Percentiles rank a stretch among this genome's conserved stretches.
Conservation (phyloP, 2,113 vertebrate species). For the Onychostoma macrolepis region DNA sequence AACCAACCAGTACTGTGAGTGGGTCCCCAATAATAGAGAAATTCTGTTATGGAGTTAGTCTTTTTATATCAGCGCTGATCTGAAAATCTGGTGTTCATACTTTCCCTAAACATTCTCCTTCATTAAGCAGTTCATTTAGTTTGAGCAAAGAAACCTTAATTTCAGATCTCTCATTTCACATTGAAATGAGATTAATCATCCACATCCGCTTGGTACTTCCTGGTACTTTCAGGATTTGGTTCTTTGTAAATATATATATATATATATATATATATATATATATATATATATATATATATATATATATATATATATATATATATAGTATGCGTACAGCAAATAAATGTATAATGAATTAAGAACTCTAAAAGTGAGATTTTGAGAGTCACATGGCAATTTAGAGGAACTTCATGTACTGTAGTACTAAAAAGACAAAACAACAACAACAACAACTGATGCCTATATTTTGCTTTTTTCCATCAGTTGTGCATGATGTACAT, state of each 20-base stretch:
- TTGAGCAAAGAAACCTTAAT: neutral
- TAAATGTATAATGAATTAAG: neutral
- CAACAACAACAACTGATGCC: neutral
- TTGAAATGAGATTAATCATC: conserved; percentile 31
- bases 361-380: neutral
- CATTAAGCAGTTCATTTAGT: neutral
- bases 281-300: conserved; percentile 47
- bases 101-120: neutral
- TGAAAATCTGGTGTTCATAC: neutral
- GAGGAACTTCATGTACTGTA: conserved; percentile 36
- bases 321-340: conserved; percentile 20
- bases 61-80: conserved; percentile 1
- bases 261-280: no score
- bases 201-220: conserved; percentile 13
- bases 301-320: conserved; percentile 50
- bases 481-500: conserved; percentile 56
- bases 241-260: conserved; percentile 53
- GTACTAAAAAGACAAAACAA: conserved; percentile 32
- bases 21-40: neutral
- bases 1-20: conserved; percentile 29
- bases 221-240: conserved; percentile 16
- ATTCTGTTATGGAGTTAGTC: neutral
- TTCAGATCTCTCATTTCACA: conserved; percentile 39
- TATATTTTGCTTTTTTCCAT: conserved; percentile 41
- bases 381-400: conserved; percentile 22